These are phyloP conservation scores for Halocaridina rubra DNA, from an alignment of 2,888 invertebrate genomes.

Conservation along the genomic window DNA sequence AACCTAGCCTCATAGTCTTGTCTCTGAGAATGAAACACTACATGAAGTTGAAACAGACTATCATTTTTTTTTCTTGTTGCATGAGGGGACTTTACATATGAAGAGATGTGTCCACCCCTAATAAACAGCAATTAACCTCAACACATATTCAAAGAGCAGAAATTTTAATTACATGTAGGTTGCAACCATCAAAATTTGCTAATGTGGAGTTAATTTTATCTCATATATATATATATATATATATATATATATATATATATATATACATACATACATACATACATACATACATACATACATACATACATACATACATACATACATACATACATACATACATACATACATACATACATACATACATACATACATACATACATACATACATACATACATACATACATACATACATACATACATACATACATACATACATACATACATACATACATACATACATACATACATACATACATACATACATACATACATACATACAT, in stretches of 20 bases:
- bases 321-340: background rate
- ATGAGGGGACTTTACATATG: too few species aligned
- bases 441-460: background rate
- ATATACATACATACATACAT: background rate
- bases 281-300: background rate
- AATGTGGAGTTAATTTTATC: too few species aligned
- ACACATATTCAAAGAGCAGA: too few species aligned
- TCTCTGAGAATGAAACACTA: too few species aligned
- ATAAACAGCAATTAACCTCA: too few species aligned
- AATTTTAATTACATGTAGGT: too few species aligned
- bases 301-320: background rate
- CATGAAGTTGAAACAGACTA: too few species aligned
- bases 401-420: background rate
- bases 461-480: background rate
- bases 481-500: background rate
- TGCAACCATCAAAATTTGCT: too few species aligned
- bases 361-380: background rate
- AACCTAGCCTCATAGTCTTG: too few species aligned
- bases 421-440: background rate
- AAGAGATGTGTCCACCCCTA: too few species aligned
- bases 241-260: constrained; percentile 10
- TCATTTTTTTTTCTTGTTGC: too few species aligned
- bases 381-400: background rate
- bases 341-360: background rate
- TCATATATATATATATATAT: background rate